Base-by-base conservation (phyloP, 2,113 vertebrate species). In the Cervus canadensis region DNA sequence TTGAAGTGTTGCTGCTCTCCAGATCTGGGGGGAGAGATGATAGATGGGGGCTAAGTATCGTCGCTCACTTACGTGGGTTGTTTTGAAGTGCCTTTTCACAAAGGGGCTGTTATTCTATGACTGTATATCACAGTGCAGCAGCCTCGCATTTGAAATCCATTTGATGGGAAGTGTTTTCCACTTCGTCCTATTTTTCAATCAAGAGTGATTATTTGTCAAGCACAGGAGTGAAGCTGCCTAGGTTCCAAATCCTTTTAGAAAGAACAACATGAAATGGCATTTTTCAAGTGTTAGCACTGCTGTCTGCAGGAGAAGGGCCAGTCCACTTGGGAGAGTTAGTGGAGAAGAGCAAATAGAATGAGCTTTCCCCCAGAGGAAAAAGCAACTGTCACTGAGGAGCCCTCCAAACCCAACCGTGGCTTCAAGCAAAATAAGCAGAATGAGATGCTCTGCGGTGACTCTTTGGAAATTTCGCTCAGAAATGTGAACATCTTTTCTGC, bases 171-270 rank as follows among this genome's bases (percentile, higher is more conserved):
- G 88, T 4, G 25, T 86, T 81, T 43, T 93, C 89, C 81, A 74
- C 25, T 97, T 97, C 11, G 96, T 52, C 62, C 83, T 95, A 8
- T 76, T 96, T 94, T 59, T 98, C 1, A 1, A 33, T 93, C 67
- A 94, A 97, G 93, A 50, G 94, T 93, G 88, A 82, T 97, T 96
- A 96, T 74, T 97, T 97, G 94, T 86, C 88, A 98, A 81, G 85
- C n/a, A 21, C 21, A 67, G 48, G 64, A 94, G 50, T 91, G 57
- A 97, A 96, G 83, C 50, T 97, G 36, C 79, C 93, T 87, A 62
- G 81, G 62, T 60, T 76, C 88, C 74, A 81, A 97, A 52, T 97
- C 94, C 60, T 97, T 98, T 98, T 92, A 95, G 89, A 98, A 98
- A 97, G 40, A 89, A 91, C 59, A 94, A 78, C 64, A 86, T 56